Conservation (phyloP, 2,888 invertebrate genomes). For the Cabera pusaria region DNA sequence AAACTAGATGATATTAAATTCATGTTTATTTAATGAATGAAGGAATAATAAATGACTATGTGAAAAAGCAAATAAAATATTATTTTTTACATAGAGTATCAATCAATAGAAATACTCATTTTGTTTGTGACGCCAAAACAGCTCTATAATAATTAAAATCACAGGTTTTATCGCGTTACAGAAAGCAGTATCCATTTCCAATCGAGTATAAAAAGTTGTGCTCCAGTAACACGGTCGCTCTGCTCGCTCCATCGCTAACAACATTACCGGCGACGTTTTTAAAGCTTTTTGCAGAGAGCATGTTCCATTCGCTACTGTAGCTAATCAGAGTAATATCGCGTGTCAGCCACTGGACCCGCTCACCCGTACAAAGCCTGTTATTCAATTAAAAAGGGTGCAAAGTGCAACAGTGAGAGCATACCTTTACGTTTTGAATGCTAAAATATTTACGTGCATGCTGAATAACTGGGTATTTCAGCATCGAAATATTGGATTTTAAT, state of each 20-base stretch:
- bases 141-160: no score
- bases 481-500: no score
- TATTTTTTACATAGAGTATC: no score
- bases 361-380: constrained; percentile 40
- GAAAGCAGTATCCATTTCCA: background rate
- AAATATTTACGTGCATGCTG: constrained; percentile 14
- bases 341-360: constrained; percentile 44
- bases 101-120: no score
- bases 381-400: constrained; percentile 51
- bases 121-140: no score
- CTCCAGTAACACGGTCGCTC: constrained; percentile 33
- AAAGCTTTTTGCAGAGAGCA: constrained; percentile 71
- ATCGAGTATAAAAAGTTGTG: constrained; percentile 29
- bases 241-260: no score
- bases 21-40: no score
- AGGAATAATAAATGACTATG: no score
- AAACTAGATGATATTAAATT: no score
- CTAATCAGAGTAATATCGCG: constrained; percentile 71
- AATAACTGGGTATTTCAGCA: no score
- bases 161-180: no score
- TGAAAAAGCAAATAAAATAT: no score
- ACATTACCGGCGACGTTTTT: constrained; percentile 73
- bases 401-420: constrained; percentile 32
- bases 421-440: constrained; percentile 13
- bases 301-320: constrained; percentile 57